Evolutionary conservation across 2,113 vertebrate genomes (phyloP), one percentile per base, ranked within the genome.

Genomic region (Bambusicola thoracicus): DNA sequence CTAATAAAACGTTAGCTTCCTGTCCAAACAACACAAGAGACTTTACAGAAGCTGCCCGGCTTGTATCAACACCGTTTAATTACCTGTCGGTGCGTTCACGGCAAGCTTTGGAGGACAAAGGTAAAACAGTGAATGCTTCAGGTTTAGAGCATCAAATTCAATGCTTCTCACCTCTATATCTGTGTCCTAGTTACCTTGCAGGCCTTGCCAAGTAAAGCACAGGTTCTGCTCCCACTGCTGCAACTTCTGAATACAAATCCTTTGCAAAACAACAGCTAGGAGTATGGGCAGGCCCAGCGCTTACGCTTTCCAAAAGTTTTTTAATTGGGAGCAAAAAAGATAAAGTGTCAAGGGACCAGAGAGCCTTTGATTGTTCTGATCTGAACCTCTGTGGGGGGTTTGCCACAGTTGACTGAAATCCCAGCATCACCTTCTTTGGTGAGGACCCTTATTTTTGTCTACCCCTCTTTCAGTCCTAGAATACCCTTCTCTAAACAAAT

Each of bases 31-130:
- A 94, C 97, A 98, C 98, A 1, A 95, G 95, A 13, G 99, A 99
- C 95, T 99, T 99, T 30, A 97, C 97, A 29, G 89, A 96, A 80
- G 94, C 98, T 34, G 98, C 99, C 34, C 98, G 94, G 67, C 97
- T 98, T 1, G 98, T 98, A 9, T 99, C 99, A 66, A 99, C 99
- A 0, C 99, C 99, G 0, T 99, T 98, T 74, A 96, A 96, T 7
- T 94, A 94, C 77, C 96, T 97, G 40, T 89, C 94, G 0, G 73
- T 61, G 0, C 92, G 81, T 53, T 22, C 66, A 2, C 72, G 49
- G 27, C 95, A 77, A n/a, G 63, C 78, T 19, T 89, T 93, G 72
- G 91, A 96, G 44, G 95, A 96, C 40, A 98, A 97, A 97, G 98
- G 98, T 99, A 92, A 89, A 75, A 43, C 2, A 22, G 55, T 2